These are phyloP conservation scores for Chalcis sispes DNA, from an alignment of 2,888 invertebrate species.

Conservation along the genomic window DNA sequence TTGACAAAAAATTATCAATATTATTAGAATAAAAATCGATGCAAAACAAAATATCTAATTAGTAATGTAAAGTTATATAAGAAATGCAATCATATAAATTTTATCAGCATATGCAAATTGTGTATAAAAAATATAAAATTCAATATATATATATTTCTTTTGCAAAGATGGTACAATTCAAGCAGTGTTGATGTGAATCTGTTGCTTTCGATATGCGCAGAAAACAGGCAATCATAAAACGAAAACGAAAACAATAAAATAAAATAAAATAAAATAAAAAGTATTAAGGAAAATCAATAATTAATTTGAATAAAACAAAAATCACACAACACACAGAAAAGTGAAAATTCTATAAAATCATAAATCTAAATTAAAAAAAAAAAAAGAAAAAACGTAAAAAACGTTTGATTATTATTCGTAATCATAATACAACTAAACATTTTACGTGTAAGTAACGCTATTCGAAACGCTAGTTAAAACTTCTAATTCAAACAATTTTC, in stretches of 20 bases:
- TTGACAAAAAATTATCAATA: constrained; percentile 11
- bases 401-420: no score
- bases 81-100: neutral
- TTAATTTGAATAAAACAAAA: constrained; percentile 16
- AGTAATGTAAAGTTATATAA: constrained; percentile 1
- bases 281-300: no score
- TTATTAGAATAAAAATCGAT: neutral
- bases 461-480: neutral
- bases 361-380: no score
- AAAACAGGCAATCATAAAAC: constrained; percentile 33
- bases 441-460: neutral
- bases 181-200: constrained; percentile 47
- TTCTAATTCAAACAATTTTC: neutral
- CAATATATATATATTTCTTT: constrained; percentile 17
- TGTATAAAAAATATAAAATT: constrained; percentile 32
- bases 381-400: no score
- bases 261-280: constrained; percentile 20
- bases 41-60: constrained; percentile 27
- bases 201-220: constrained; percentile 34
- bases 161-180: constrained; percentile 50
- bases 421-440: neutral
- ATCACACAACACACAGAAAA: constrained; percentile 57
- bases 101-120: constrained; percentile 14
- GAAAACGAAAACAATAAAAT: constrained; percentile 20
- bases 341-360: neutral